Evolutionary conservation across 2,113 vertebrate genomes (phyloP), one percentile per base, ranked within the genome.

Genomic region (Euleptes europaea): DNA sequence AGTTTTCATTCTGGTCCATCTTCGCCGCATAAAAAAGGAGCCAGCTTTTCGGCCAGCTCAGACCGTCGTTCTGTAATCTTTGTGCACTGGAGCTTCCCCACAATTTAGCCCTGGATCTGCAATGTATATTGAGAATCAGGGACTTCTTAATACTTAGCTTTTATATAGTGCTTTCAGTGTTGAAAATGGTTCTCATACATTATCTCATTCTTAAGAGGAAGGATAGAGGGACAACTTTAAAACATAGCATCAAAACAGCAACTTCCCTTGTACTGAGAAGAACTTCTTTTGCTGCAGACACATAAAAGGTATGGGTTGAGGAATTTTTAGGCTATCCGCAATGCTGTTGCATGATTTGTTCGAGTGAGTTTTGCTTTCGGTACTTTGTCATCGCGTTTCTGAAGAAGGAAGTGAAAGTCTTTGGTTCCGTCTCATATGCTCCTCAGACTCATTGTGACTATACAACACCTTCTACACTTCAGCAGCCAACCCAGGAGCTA

Each of bases 401-500:
- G 54, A 60, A 77, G 73, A 3, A 83, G 63, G 44, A 78, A 82
- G 66, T 9, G 23, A 78, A 42, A 8, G 47, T 76, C 3, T 12
- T 23, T 81, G 1, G n/a, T 84, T 88, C 47, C 51, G 3, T 80
- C 88, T 77, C 38, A 84, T 35, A 51, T 11, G 12, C 63, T 88
- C 63, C 76, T 28, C 42, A 12, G 33, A 1, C 19, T 91, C 2
- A 3, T 66, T 60, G 66, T 78, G 72, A 60, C 78, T 8, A 63
- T 85, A 71, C 67, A 47, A 12, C 10, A 21, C 42, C 13, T 82
- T 14, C 40, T 84, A 60, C 26, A 4, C 4, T 54, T 90, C n/a
- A 96, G 76, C 91, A 95, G n/a, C 75, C 91, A 65, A 91, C 77
- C 92, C 92, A 92, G 71, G 91, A 94, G 60, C 72, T 89, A 3